Percentiles rank a stretch among this genome's conserved stretches.
Conservation (phyloP, 2,797 vertebrate genomes). For the Diglossa cyanea region DNA sequence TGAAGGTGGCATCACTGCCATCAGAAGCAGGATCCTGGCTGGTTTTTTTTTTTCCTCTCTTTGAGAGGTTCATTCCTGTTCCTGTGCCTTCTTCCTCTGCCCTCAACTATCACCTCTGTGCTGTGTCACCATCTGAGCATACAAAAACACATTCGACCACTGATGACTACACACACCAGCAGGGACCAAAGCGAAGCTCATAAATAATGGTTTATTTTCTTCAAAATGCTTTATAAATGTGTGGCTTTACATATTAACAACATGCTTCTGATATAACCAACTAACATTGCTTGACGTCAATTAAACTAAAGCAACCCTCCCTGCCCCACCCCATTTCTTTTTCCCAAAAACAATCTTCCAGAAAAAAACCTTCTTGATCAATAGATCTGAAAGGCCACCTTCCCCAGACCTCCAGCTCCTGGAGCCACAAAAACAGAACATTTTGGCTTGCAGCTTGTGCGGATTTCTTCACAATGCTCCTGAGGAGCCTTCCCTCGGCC, state of each 20-base stretch:
- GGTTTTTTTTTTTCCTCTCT: background rate
- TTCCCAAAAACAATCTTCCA: background rate
- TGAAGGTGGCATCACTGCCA: background rate
- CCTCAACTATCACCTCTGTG: background rate
- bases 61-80: background rate
- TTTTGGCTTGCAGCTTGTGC: background rate
- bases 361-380: background rate
- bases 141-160: background rate
- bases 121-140: background rate
- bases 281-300: background rate
- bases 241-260: background rate
- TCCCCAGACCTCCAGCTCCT: background rate
- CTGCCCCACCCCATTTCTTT: background rate
- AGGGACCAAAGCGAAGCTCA: background rate
- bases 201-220: background rate
- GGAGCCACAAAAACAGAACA: background rate
- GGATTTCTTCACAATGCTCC: background rate
- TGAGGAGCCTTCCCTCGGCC: background rate
- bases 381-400: background rate
- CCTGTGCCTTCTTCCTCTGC: background rate
- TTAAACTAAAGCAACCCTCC: background rate
- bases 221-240: background rate
- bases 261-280: rapidly evolving
- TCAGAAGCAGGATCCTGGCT: background rate
- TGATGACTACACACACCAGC: background rate